Conservation (phyloP, 2,888 invertebrate species). For the Sisyra terminalis region DNA sequence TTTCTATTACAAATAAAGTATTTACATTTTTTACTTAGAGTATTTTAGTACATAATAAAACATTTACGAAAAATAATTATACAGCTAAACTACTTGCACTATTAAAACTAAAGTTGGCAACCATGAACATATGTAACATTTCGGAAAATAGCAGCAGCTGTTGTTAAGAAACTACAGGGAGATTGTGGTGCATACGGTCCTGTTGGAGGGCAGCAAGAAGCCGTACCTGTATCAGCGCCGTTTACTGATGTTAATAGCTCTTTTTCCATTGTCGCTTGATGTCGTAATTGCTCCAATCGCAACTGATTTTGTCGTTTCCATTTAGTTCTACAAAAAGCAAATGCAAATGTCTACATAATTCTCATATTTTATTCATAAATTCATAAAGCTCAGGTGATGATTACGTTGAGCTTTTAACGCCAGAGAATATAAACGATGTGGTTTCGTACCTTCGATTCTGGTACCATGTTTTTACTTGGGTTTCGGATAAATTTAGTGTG, state of each 20-base stretch:
- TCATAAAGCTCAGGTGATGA: too few species aligned
- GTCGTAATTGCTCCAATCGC: conserved; percentile 67
- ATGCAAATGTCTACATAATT: not conserved
- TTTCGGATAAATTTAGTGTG: conserved; percentile 75
- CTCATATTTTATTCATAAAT: not conserved
- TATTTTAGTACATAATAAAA: too few species aligned
- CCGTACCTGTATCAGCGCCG: conserved; percentile 4
- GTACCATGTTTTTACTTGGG: conserved; percentile 94
- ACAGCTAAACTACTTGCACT: too few species aligned
- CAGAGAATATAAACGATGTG: too few species aligned
- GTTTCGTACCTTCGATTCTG: conserved; percentile 69
- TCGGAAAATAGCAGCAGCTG: conserved; percentile 54
- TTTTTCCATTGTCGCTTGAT: conserved; percentile 66
- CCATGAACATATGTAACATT: conserved; percentile 59
- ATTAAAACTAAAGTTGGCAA: conserved; percentile 32
- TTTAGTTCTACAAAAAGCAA: conserved; percentile 45
- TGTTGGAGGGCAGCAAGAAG: conserved; percentile 23
- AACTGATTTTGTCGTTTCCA: conserved; percentile 84
- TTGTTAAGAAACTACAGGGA: conserved; percentile 46
- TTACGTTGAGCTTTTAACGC: too few species aligned
- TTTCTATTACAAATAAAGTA: too few species aligned
- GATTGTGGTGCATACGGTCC: conserved; percentile 23
- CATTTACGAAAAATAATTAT: too few species aligned
- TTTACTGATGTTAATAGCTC: conserved; percentile 30
- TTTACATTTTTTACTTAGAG: too few species aligned